Percentiles rank a stretch among this genome's conserved stretches.
These are phyloP conservation scores for Lasioglossum baleicum DNA, from an alignment of 1,140 invertebrate genomes.

Conservation along the genomic window DNA sequence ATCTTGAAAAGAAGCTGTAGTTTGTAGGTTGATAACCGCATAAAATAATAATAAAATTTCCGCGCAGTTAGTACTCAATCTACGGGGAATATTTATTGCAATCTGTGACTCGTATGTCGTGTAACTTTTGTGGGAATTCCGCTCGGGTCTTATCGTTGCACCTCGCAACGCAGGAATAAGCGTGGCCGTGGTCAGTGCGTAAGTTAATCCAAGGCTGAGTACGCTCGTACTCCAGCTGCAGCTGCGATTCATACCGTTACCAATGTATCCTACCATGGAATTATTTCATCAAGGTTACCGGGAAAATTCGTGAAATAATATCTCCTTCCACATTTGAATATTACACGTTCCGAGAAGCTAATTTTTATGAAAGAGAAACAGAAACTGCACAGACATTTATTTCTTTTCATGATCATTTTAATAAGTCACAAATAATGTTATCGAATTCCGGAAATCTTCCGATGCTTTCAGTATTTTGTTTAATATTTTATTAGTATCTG, in stretches of 20 bases:
- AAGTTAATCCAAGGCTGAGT: conserved; percentile 35
- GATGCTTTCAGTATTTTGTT: too few species aligned
- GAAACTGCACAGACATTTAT: too few species aligned
- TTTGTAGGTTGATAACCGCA: not conserved
- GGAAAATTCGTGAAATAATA: not conserved
- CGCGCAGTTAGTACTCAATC: not conserved
- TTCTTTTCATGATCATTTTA: too few species aligned
- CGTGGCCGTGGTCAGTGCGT: conserved; percentile 1
- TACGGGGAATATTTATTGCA: not conserved
- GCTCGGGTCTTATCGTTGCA: conserved; percentile 26
- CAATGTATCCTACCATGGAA: not conserved
- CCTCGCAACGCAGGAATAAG: conserved; percentile 41
- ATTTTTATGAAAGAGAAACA: too few species aligned
- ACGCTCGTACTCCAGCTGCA: conserved; percentile 33
- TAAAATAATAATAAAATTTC: too few species aligned
- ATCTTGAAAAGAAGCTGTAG: not conserved
- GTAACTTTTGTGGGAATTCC: not conserved
- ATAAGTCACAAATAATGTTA: too few species aligned
- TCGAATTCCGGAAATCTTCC: too few species aligned
- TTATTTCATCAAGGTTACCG: not conserved
- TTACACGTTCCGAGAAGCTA: too few species aligned
- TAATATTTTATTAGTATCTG: too few species aligned
- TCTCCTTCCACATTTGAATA: not conserved
- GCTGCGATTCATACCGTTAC: conserved; percentile 13
- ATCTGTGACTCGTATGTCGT: not conserved